Percentiles rank a stretch among this genome's conserved stretches.
These are phyloP conservation scores for Caenorhabditis becei DNA, from an alignment of 2,888 invertebrate genomes.

Conservation along the genomic window DNA sequence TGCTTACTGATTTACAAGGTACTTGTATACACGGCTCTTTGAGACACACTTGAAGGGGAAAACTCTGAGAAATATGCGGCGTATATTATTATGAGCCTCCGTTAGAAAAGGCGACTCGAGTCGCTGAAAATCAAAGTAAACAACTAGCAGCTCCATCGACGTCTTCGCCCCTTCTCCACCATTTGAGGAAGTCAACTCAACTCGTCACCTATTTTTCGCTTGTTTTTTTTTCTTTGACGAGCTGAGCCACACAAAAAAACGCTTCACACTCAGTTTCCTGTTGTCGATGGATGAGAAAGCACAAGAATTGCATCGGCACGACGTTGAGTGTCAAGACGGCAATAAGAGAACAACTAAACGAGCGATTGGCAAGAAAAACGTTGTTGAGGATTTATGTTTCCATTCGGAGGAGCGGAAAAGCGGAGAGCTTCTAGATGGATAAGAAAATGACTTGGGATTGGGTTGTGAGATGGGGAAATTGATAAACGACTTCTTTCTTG, in stretches of 20 bases:
- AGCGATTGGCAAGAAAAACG: background rate
- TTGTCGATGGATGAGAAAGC: slow-evolving; percentile 14
- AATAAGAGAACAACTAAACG: slow-evolving; percentile 4
- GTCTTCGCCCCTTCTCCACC: slow-evolving; percentile 6
- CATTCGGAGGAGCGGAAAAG: slow-evolving; percentile 6
- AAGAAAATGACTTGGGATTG: background rate
- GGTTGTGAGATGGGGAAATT: background rate
- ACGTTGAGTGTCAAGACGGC: slow-evolving; percentile 34
- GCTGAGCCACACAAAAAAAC: slow-evolving; percentile 13
- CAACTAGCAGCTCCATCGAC: slow-evolving; percentile 36
- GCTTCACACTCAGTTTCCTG: slow-evolving; percentile 29
- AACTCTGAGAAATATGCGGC: background rate
- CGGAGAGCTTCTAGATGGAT: background rate
- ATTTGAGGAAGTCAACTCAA: slow-evolving; percentile 53
- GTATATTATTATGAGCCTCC: background rate
- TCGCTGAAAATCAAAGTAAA: slow-evolving; percentile 53
- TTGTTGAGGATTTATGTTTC: slow-evolving; percentile 40
- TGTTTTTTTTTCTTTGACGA: slow-evolving; percentile 39
- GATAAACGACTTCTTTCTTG: background rate
- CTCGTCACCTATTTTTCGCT: slow-evolving; percentile 50
- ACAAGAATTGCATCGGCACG: slow-evolving; percentile 28
- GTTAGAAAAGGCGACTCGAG: slow-evolving; percentile 5
- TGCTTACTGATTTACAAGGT: too few relatives aligned
- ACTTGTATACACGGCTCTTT: too few relatives aligned
- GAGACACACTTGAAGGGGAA: slow-evolving; percentile 1